A percentile compares a stretch with the other conserved stretches of the same genome.
These are phyloP conservation scores for Dascillus cervinus DNA, from an alignment of 2,888 invertebrate species.

Conservation along the genomic window DNA sequence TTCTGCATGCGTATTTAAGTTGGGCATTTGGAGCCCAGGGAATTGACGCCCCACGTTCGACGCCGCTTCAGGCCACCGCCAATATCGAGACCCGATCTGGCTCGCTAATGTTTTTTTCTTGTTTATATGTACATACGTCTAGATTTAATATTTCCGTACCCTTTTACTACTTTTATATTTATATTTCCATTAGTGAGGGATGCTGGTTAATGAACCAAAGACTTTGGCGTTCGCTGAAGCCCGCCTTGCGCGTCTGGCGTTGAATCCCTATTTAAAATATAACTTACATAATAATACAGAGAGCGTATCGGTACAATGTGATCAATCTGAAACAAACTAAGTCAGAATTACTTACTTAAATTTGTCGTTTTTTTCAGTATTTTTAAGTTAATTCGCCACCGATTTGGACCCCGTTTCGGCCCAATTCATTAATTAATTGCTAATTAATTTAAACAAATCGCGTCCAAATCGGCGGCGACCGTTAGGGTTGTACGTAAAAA, in stretches of 20 bases:
- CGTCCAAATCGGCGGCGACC: slow-evolving; percentile 12
- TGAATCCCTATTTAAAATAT: slow-evolving; percentile 28
- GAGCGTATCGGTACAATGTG: slow-evolving; percentile 23
- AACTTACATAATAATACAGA: slow-evolving; percentile 27
- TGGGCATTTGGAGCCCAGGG: slow-evolving; percentile 11
- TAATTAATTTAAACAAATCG: no score
- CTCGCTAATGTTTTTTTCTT: slow-evolving; percentile 25
- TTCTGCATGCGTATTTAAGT: slow-evolving; percentile 29
- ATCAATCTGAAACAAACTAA: slow-evolving; percentile 26
- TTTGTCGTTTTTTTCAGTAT: slow-evolving; percentile 15
- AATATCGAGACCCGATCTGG: slow-evolving; percentile 25
- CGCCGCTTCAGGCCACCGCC: slow-evolving; percentile 24
- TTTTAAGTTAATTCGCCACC: no score
- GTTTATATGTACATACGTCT: slow-evolving; percentile 33
- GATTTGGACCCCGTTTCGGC: no score
- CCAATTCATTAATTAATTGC: no score
- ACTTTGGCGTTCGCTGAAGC: slow-evolving; percentile 28
- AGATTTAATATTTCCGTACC: slow-evolving; percentile 14
- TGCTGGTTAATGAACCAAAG: slow-evolving; percentile 39
- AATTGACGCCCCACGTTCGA: slow-evolving; percentile 13
- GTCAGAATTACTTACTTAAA: slow-evolving; percentile 22
- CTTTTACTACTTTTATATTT: slow-evolving; percentile 17
- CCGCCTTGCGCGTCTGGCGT: slow-evolving; percentile 21
- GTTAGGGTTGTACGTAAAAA: no score
- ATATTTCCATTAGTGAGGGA: slow-evolving; percentile 25